phyloP scores from a whole-genome alignment of 2,888 invertebrate genomes.

The Apodemia hepburni region DNA sequence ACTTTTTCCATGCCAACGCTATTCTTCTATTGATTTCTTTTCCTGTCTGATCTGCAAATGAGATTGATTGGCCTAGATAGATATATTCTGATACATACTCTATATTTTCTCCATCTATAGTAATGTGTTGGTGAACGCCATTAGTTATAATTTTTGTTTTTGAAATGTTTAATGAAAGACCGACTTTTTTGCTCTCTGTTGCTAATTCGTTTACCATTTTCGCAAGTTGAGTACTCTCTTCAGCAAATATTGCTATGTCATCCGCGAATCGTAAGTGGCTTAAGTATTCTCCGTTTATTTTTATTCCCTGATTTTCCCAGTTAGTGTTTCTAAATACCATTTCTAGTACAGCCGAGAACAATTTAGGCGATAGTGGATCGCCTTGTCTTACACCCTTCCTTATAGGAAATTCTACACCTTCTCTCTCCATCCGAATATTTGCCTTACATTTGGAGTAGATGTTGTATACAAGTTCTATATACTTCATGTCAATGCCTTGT shows the following conservation, averaged over 20 bases:
- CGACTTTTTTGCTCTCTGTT: constrained; percentile 3
- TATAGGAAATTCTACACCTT: not conserved
- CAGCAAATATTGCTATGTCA: constrained; percentile 5
- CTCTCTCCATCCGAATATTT: not conserved
- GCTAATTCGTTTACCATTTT: not conserved
- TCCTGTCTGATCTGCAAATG: not conserved
- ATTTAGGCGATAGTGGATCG: not conserved
- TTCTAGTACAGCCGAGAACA: constrained; percentile 4
- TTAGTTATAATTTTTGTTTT: constrained; percentile 14
- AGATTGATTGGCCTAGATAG: constrained; percentile 6
- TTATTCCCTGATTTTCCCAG: not conserved
- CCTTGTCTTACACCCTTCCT: not conserved
- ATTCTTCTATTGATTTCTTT: constrained; percentile 1
- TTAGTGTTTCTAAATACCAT: not conserved
- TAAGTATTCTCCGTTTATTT: constrained; percentile 4
- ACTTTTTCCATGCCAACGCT: constrained; percentile 12
- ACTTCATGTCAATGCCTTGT: not conserved
- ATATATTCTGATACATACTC: constrained; percentile 2
- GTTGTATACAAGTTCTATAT: not conserved
- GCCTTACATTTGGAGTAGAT: not conserved
- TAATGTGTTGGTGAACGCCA: not conserved
- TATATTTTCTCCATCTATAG: not conserved
- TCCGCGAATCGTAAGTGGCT: not conserved
- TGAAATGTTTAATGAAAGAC: not conserved
- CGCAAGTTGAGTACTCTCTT: not conserved